Base-by-base conservation (phyloP, 2,113 vertebrate species). In the Athene cunicularia region DNA sequence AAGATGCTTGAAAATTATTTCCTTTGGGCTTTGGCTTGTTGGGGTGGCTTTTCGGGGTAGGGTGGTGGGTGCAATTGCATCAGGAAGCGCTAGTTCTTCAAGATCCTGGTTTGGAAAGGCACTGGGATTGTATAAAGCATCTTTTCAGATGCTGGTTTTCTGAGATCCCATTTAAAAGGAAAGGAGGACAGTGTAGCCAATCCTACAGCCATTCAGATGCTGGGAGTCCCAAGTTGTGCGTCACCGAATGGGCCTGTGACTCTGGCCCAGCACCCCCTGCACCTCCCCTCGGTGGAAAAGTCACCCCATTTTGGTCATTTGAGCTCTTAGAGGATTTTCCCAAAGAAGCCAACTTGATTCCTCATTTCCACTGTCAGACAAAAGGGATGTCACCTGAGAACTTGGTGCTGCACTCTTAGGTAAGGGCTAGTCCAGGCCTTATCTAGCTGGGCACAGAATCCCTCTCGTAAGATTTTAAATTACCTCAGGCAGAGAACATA, bases 161-260 rank as follows among this genome's bases (percentile, higher is more conserved):
- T 82, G 47, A 58, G 41, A 83, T 16, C 5, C 26, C 10, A 15
- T 7, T 37, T 55, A 87, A 89, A 93, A 74, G 56, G 35, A 72
- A 83, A 88, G 24, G 43, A 66, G 35, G 8, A 26, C 7, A 52
- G 16, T 8, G 21, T 1, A 73, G 32, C 22, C 24, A 72, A 84
- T 23, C 4, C 32, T 11, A 37, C 0, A 7, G 19, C 8, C 4
- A 6, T 67, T 43, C 37, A 76, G 37, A 35, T 63, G 10, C 49
- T 77, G 55, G 16, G 5, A 92, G 6, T 5, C 30, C 13, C 16
- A 59, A 23, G 24, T 0, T 45, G 4, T 58, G 18, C 12, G 59
- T 21, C 33, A 64, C 14, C 0, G 0, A 85, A 64, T 5, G 22
- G 32, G 33, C 11, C 13, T 63, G 49, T 1, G 3, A 76, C 7